Evolutionary conservation across 2,888 invertebrate species (phyloP).

Genomic region (Cactoblastis cactorum): DNA sequence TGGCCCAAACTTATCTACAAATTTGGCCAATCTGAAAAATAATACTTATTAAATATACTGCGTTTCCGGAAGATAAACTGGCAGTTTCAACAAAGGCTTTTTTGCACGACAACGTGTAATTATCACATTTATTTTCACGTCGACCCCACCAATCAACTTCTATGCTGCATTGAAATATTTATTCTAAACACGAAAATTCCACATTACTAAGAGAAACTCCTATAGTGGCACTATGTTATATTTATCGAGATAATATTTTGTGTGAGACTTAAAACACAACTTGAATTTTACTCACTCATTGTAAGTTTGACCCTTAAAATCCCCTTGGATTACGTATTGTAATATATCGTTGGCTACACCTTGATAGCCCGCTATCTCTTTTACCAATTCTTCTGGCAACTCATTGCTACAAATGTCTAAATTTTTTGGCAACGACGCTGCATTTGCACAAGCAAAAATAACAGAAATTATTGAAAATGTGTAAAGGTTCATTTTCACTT

Average conservation of each 20-base stretch:
- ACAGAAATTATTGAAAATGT: constrained; percentile 38
- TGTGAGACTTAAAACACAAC: not conserved
- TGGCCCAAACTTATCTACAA: no score
- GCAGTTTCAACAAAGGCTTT: not conserved
- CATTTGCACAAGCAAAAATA: constrained; percentile 37
- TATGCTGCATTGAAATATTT: not conserved
- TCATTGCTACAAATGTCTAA: constrained; percentile 46
- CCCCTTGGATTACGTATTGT: constrained; percentile 67
- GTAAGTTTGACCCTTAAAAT: constrained; percentile 79
- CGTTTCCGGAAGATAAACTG: not conserved
- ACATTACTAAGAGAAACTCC: constrained; percentile 1
- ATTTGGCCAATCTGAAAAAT: constrained; percentile 52
- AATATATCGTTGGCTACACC: constrained; percentile 72
- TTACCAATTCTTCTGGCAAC: constrained; percentile 63
- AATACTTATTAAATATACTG: not conserved
- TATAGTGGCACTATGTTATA: not conserved
- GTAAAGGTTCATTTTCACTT: constrained; percentile 41
- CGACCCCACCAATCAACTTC: not conserved
- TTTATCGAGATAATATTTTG: not conserved
- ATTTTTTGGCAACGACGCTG: constrained; percentile 42
- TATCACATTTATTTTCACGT: constrained; percentile 1
- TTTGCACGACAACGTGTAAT: constrained; percentile 6
- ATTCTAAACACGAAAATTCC: not conserved
- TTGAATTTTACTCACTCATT: constrained; percentile 55
- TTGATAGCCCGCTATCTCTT: constrained; percentile 81